These are phyloP conservation scores for Escarpia spicata DNA, from an alignment of 2,888 invertebrate genomes.

Conservation along the genomic window DNA sequence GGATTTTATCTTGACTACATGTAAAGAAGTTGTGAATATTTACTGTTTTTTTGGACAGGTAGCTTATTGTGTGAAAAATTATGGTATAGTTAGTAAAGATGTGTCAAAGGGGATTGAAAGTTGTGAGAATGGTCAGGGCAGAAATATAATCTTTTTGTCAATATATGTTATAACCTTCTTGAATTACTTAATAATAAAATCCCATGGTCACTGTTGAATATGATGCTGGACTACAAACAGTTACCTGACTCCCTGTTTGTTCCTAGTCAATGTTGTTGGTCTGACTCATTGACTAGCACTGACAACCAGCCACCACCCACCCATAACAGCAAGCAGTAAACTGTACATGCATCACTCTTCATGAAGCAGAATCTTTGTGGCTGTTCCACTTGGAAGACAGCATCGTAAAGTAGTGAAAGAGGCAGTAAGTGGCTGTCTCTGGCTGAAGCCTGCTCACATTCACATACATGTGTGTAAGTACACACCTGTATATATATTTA, in stretches of 20 bases:
- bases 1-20: too few relatives aligned
- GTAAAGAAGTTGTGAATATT: too few relatives aligned
- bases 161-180: not conserved
- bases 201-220: not conserved
- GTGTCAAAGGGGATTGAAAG: not conserved
- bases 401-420: not conserved
- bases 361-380: not conserved
- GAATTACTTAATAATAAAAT: not conserved
- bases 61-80: too few relatives aligned
- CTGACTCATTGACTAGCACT: not conserved
- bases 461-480: not conserved
- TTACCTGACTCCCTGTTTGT: not conserved
- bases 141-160: not conserved
- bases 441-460: not conserved
- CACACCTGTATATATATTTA: not conserved
- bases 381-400: not conserved
- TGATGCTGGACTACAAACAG: conserved; percentile 7
- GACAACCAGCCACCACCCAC: not conserved
- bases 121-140: not conserved
- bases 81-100: too few relatives aligned
- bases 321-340: conserved; percentile 4
- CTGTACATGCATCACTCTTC: not conserved
- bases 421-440: not conserved
- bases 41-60: too few relatives aligned
- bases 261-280: not conserved